Evolutionary conservation across 2,113 vertebrate species (phyloP).

Genomic region (Stegostoma tigrinum): DNA sequence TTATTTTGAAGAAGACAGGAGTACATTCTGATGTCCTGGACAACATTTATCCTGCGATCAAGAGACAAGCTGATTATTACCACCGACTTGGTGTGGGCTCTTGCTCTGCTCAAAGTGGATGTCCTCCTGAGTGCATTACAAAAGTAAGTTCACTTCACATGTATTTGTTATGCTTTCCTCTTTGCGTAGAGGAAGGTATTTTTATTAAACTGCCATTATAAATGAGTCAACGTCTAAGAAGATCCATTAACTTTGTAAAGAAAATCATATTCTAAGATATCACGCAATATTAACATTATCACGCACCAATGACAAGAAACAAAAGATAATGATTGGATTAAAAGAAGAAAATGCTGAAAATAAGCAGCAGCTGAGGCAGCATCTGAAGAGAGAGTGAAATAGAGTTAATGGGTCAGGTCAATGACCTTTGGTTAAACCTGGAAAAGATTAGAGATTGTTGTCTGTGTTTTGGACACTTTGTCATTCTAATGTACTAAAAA

Average conservation of each 20-base stretch:
- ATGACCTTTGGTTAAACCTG: neutral
- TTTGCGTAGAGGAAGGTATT: neutral
- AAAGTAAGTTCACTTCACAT: neutral
- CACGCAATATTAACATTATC: neutral
- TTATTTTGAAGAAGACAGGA: neutral
- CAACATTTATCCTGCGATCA: neutral
- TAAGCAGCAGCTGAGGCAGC: neutral
- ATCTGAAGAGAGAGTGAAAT: neutral
- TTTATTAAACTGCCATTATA: neutral
- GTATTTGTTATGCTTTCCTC: neutral
- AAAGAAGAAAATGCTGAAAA: neutral
- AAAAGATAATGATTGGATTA: neutral
- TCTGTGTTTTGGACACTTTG: no score
- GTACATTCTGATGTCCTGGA: neutral
- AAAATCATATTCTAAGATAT: neutral
- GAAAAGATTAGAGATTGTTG: neutral
- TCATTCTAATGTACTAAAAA: no score
- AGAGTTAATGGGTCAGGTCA: neutral
- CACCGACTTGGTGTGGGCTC: neutral
- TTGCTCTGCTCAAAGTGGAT: neutral
- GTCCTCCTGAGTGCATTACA: neutral
- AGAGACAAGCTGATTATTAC: neutral
- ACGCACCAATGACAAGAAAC: neutral
- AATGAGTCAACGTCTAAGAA: neutral
- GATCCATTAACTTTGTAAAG: neutral